Conservation (phyloP, 2,888 invertebrate species). For the Graphium colonna region DNA sequence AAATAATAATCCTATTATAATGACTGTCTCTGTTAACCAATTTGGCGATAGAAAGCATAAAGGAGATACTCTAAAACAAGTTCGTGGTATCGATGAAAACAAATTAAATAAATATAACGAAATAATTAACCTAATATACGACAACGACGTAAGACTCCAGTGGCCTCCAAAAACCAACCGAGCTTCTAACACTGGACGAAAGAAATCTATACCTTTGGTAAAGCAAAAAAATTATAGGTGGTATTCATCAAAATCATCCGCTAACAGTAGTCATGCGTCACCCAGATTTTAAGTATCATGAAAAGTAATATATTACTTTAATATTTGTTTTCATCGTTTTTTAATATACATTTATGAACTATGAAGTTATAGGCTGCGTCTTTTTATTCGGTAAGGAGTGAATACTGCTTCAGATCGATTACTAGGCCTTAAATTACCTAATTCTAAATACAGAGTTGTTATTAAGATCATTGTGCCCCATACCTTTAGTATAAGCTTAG, state of each 20-base stretch:
- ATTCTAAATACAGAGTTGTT: too few relatives aligned
- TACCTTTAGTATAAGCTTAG: too few relatives aligned
- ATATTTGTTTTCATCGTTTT: constrained; percentile 4
- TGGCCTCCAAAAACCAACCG: constrained; percentile 51
- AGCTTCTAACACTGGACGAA: constrained; percentile 58
- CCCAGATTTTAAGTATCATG: neutral
- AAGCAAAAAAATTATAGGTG: constrained; percentile 19
- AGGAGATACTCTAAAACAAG: constrained; percentile 26
- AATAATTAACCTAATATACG: constrained; percentile 58
- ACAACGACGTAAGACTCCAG: constrained; percentile 48
- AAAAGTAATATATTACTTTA: constrained; percentile 9
- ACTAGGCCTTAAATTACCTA: too few relatives aligned
- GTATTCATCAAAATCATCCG: constrained; percentile 1
- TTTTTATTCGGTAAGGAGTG: too few relatives aligned
- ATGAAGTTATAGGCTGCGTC: too few relatives aligned
- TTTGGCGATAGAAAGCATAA: constrained; percentile 32
- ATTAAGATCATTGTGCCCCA: too few relatives aligned
- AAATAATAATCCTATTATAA: constrained; percentile 43
- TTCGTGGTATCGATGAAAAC: constrained; percentile 36
- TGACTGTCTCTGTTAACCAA: constrained; percentile 50
- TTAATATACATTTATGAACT: neutral
- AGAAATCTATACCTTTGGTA: constrained; percentile 38
- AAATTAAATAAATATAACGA: constrained; percentile 56
- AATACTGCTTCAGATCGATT: too few relatives aligned
- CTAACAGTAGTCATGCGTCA: neutral